A percentile compares a stretch with the other conserved stretches of the same genome.
Evolutionary conservation across 1,140 invertebrate genomes (phyloP).

Genomic region (Nasonia longicornis): DNA sequence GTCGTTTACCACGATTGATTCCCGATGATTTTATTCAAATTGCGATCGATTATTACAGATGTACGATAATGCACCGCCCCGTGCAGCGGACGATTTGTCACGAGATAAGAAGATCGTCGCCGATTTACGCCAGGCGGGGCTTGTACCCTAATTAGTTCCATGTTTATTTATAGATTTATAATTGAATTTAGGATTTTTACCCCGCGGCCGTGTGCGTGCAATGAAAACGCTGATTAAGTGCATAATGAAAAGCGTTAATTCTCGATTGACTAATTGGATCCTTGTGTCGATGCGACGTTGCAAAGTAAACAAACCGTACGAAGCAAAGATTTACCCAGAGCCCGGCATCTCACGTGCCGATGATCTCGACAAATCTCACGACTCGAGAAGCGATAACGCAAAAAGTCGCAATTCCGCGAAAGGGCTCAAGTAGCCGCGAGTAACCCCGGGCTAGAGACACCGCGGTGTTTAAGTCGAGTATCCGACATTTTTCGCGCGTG

Average conservation of each 20-base stretch:
- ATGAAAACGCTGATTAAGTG: background rate
- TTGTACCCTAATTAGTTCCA: background rate
- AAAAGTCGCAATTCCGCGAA: background rate
- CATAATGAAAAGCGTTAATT: no score
- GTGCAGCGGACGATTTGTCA: background rate
- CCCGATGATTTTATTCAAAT: constrained; percentile 21
- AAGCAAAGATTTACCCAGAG: no score
- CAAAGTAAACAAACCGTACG: no score
- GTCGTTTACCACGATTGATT: background rate
- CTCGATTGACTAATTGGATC: no score
- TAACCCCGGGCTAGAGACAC: background rate
- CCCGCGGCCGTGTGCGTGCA: no score
- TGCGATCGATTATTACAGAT: background rate
- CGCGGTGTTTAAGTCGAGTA: background rate
- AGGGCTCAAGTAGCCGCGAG: background rate
- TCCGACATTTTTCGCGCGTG: background rate
- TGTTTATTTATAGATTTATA: background rate
- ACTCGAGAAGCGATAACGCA: background rate
- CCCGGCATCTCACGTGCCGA: no score
- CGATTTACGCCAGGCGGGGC: background rate
- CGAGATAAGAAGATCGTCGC: background rate
- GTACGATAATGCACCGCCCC: background rate
- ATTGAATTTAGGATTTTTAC: background rate
- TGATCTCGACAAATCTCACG: no score
- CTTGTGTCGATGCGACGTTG: no score